Evolutionary conservation across 1,140 invertebrate species (phyloP).

Genomic region (Penaeus indicus): DNA sequence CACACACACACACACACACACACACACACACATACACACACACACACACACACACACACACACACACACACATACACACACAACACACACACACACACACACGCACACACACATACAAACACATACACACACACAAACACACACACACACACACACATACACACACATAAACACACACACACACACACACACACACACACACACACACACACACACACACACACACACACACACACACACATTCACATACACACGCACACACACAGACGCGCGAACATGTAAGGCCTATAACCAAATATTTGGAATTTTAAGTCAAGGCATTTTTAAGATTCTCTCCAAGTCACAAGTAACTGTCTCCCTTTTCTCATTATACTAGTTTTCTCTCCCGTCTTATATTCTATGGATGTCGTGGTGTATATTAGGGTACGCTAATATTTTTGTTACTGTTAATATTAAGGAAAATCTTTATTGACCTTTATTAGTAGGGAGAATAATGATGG

Average conservation of each 20-base stretch:
- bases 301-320: too few species aligned
- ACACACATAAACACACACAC: background rate
- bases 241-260: background rate
- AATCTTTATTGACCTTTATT: too few species aligned
- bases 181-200: background rate
- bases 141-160: background rate
- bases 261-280: background rate
- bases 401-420: too few species aligned
- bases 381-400: too few species aligned
- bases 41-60: background rate
- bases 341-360: too few species aligned
- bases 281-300: background rate
- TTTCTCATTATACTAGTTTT: too few species aligned
- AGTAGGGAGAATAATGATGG: too few species aligned
- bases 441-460: too few species aligned
- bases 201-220: background rate
- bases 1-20: background rate
- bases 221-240: slow-evolving; percentile 19
- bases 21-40: background rate
- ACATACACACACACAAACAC: background rate
- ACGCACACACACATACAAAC: background rate
- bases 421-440: too few species aligned
- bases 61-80: background rate
- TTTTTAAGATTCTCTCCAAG: too few species aligned
- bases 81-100: background rate